Conservation (phyloP, 1,140 invertebrate species). For the Episyrphus balteatus region DNA sequence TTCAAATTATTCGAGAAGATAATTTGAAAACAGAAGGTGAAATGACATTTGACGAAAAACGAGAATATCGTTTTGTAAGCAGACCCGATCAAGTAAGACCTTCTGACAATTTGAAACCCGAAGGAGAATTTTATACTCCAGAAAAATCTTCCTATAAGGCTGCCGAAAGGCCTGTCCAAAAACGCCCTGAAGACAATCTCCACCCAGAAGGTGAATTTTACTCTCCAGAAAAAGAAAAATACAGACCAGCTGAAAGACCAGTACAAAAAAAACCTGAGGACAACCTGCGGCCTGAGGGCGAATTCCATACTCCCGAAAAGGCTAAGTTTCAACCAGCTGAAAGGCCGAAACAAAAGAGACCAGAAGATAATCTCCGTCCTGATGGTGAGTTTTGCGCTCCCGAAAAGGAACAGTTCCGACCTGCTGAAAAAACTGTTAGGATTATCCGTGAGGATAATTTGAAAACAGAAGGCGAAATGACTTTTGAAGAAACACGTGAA, state of each 20-base stretch:
- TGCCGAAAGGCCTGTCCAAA: constrained; percentile 35
- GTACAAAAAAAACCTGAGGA: constrained; percentile 27
- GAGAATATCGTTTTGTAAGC: constrained; percentile 39
- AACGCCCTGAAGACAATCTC: constrained; percentile 41
- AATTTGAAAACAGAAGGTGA: constrained; percentile 39
- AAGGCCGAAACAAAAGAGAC: constrained; percentile 44
- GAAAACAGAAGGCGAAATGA: constrained; percentile 46
- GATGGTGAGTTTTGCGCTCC: constrained; percentile 52
- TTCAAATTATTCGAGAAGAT: constrained; percentile 32
- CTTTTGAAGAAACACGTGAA: constrained; percentile 41
- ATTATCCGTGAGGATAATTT: constrained; percentile 51
- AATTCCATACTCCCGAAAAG: constrained; percentile 45
- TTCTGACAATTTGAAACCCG: constrained; percentile 43
- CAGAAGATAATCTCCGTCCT: constrained; percentile 22
- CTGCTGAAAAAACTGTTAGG: constrained; percentile 44
- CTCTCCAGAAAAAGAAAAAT: constrained; percentile 32
- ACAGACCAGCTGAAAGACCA: constrained; percentile 28
- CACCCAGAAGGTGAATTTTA: constrained; percentile 45
- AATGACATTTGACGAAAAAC: constrained; percentile 38
- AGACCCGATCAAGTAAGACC: constrained; percentile 37
- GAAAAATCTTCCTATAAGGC: constrained; percentile 36
- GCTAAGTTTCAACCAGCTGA: constrained; percentile 45
- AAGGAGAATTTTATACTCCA: constrained; percentile 45
- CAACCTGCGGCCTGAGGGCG: constrained; percentile 38
- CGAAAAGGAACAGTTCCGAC: constrained; percentile 34